Base-by-base conservation (phyloP, 2,888 invertebrate species). In the Phlogophora meticulosa region DNA sequence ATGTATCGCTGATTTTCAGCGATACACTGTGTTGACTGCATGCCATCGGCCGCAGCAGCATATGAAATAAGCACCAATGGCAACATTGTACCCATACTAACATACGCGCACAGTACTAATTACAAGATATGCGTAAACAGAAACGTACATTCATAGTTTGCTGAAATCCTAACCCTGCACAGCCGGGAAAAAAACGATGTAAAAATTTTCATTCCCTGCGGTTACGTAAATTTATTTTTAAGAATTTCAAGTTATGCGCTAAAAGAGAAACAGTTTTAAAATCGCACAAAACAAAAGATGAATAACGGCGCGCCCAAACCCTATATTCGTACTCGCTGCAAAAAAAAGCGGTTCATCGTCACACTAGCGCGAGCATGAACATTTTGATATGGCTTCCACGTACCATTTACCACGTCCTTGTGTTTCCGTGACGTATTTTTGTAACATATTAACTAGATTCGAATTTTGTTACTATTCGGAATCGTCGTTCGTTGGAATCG, bases 301-400 rank as follows among this genome's bases (percentile, higher is more conserved):
- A 74, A 62, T 67, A 55, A 69, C 46, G 24, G 40, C 46, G 56
- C 49, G 58, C 42, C 34, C 61, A 55, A 52, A 46, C 51, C 57
- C 46, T 69, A 65, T 43, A 65, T 45, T 57, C 22, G 20, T 52
- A 46, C 32, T 38, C 15, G 9, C 17, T 15, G 7, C 28, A 63
- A 72, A 75, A 59, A 63, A 60, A n/a, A 57, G 17, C 22, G 34
- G 61, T 45, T 46, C 57, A 66, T 69, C 74, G 55, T 46, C 72
- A 63, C 73, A 75, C 61, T 74, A 66, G 59, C 61, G 51, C 49
- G 63, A 46, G 15, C 71, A 60, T 34, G 53, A 73, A 78, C 72
- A 74, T 72, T 72, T 78, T 79, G 79, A 74, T 81, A 82, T 73
- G 66, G 69, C 60, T 66, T 63, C 72, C 79, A 76, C 84, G 82